Conservation (phyloP, 2,888 invertebrate species). For the Melitaea athalia region DNA sequence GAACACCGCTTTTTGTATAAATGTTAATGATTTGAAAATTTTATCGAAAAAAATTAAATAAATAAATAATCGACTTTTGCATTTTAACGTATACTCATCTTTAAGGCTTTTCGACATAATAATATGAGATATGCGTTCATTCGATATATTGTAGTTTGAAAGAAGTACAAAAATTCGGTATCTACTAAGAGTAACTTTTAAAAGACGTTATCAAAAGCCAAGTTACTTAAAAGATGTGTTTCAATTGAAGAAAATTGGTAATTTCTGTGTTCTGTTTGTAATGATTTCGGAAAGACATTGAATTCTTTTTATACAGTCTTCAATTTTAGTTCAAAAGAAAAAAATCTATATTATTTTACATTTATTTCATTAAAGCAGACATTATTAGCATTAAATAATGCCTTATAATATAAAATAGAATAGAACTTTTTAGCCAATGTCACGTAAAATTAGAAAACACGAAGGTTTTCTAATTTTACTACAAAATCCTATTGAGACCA, state of each 20-base stretch:
- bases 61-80: slow-evolving; percentile 14
- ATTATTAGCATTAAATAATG: too few relatives aligned
- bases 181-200: slow-evolving; percentile 18
- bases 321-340: too few relatives aligned
- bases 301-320: too few relatives aligned
- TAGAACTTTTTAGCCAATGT: too few relatives aligned
- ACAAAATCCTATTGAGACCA: too few relatives aligned
- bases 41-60: slow-evolving; percentile 17
- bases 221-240: slow-evolving; percentile 34
- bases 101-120: slow-evolving; percentile 26
- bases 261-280: background rate
- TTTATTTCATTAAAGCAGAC: too few relatives aligned
- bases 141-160: slow-evolving; percentile 11
- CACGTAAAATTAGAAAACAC: too few relatives aligned
- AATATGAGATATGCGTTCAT: slow-evolving; percentile 9
- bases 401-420: too few relatives aligned
- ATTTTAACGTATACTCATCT: slow-evolving; percentile 9
- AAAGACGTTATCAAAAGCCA: slow-evolving; percentile 32
- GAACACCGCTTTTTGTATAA: slow-evolving; percentile 39
- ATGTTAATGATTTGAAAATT: slow-evolving; percentile 24
- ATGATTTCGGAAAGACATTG: too few relatives aligned
- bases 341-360: too few relatives aligned
- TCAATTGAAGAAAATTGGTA: too few relatives aligned
- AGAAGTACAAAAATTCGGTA: slow-evolving; percentile 28
- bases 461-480: too few relatives aligned